Evolutionary conservation across 1,140 invertebrate genomes (phyloP).

Genomic region (Mactra quadrangularis): DNA sequence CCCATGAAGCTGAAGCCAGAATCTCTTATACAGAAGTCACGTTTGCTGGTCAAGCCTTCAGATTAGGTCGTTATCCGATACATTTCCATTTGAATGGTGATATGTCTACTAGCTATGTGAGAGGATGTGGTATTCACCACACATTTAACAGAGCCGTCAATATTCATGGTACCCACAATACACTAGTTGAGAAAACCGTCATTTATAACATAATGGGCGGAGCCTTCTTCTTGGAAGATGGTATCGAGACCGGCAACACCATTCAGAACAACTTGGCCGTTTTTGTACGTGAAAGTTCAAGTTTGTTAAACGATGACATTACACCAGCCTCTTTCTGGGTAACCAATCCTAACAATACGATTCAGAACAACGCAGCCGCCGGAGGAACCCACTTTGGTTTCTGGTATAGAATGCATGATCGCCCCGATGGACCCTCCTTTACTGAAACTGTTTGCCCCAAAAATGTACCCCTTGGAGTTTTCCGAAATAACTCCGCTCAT

Average conservation of each 20-base stretch:
- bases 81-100: slow-evolving; percentile 76
- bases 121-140: slow-evolving; percentile 71
- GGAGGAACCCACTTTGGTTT: slow-evolving; percentile 82
- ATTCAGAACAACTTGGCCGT: slow-evolving; percentile 81
- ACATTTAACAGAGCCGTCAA: slow-evolving; percentile 78
- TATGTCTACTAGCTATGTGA: slow-evolving; percentile 72
- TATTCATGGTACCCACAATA: slow-evolving; percentile 73
- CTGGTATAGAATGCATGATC: slow-evolving; percentile 80
- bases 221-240: slow-evolving; percentile 81
- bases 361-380: slow-evolving; percentile 78
- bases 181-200: slow-evolving; percentile 69
- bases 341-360: slow-evolving; percentile 79
- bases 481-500: slow-evolving; percentile 80
- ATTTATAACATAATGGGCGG: slow-evolving; percentile 80
- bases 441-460: slow-evolving; percentile 70
- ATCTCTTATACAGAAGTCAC: slow-evolving; percentile 65
- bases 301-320: slow-evolving; percentile 81
- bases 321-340: slow-evolving; percentile 81
- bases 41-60: slow-evolving; percentile 76
- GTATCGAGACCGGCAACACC: slow-evolving; percentile 79
- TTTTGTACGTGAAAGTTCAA: slow-evolving; percentile 77
- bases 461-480: slow-evolving; percentile 72
- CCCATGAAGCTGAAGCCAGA: slow-evolving; percentile 33
- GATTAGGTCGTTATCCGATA: slow-evolving; percentile 76
- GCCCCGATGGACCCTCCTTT: slow-evolving; percentile 79